A percentile compares a stretch with the other conserved stretches of the same genome.
phyloP scores from a whole-genome alignment of 1,140 invertebrate genomes.

The Scaptomyza hsui region DNA sequence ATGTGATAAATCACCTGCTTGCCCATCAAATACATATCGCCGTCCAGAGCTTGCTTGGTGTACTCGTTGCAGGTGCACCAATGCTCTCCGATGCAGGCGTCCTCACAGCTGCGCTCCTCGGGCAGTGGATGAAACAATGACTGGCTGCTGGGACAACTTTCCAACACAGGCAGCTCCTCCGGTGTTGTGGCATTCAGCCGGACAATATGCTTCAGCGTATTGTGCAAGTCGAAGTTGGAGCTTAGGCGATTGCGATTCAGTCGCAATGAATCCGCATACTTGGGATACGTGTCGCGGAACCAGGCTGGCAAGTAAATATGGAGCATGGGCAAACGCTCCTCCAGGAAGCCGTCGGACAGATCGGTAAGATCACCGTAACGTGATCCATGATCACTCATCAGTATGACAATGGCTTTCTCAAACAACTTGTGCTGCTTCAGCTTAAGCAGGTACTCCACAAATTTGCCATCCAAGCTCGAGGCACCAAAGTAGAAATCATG shows the following conservation, averaged over 20 bases:
- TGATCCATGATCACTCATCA: constrained; percentile 96
- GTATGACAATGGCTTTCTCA: constrained; percentile 89
- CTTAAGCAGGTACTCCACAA: constrained; percentile 85
- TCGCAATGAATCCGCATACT: constrained; percentile 87
- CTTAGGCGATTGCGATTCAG: constrained; percentile 90
- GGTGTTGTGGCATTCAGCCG: constrained; percentile 40
- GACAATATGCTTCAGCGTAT: constrained; percentile 85
- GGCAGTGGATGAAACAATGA: constrained; percentile 88
- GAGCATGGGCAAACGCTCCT: constrained; percentile 94
- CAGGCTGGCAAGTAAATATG: constrained; percentile 90
- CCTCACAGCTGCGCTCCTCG: constrained; percentile 87
- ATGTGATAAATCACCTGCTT: constrained; percentile 84
- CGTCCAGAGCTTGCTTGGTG: constrained; percentile 66
- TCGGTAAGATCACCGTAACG: constrained; percentile 91
- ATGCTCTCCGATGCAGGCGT: constrained; percentile 88
- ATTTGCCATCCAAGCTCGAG: constrained; percentile 87
- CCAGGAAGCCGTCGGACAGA: constrained; percentile 89
- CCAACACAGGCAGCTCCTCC: neutral
- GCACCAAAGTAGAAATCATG: constrained; percentile 90
- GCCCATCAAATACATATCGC: constrained; percentile 78
- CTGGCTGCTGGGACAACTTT: constrained; percentile 86
- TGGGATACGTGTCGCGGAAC: constrained; percentile 87
- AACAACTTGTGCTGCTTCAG: constrained; percentile 66
- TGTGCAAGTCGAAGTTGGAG: constrained; percentile 92
- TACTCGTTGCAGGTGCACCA: constrained; percentile 90